Base-by-base conservation (phyloP, 2,113 vertebrate species). In the Serranochromis macrocephalus region DNA sequence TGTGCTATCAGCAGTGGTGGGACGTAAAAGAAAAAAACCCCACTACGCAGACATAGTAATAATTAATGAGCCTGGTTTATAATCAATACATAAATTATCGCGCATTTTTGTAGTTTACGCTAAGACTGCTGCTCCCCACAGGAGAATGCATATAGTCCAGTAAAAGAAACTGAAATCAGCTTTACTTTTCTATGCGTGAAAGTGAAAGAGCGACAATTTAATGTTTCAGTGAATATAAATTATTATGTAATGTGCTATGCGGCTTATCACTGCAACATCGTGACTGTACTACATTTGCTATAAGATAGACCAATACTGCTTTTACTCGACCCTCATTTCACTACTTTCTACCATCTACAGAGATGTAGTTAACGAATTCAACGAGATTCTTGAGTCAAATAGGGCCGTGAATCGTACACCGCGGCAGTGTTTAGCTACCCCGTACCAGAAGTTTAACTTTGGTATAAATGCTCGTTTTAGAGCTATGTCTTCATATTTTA, bases 21-120 rank as follows among this genome's bases (percentile, higher is more conserved):
- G 16, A 75, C 42, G 71, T 29, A 47, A 47, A 47, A 45, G 6
- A 3, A 45, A 47, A 17, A 24, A 2, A 0, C 0, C 4, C 6
- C 14, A 75, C 24, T 75, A 47, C 6, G 14, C 40, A 75, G 14
- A 75, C 24, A 75, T 47, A 75, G 42, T 75, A 47, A 75, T 75
- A 29, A 75, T 19, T 49, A 47, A 31, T 29, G 1, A 29, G 24
- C 40, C 9, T 12, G 71, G 16, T 75, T 75, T 75, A 47, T 47
- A 75, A 45, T 47, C 24, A 31, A 75, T 24, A 24, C 71, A 29
- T 26, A 17, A 75, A 75, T 47, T 29, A 26, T 47, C 9, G 3
- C 16, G 71, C 42, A 29, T 75, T 47, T 29, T 49, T 19, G 14
- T 11, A 47, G 38, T 24, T 71, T 71, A 45, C 8, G 38, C 16